phyloP scores from a whole-genome alignment of 2,113 vertebrate species.

The Cathartes aura region DNA sequence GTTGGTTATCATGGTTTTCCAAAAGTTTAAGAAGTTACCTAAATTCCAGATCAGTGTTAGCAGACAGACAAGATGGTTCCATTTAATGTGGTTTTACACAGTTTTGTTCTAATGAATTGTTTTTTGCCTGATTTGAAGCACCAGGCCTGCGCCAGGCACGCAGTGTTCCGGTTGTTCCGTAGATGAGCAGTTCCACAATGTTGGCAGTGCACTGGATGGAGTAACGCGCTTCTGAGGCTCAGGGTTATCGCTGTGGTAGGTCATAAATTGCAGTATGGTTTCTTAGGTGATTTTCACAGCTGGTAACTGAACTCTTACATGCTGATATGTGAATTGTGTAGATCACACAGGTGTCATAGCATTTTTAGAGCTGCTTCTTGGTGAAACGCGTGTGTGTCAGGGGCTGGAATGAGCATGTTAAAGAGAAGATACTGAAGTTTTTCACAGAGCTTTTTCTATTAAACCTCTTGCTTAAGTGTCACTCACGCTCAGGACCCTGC shows the following conservation, averaged over 20 bases:
- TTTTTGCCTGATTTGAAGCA: neutral
- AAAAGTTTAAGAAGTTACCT: too few relatives aligned
- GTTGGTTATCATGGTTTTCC: neutral
- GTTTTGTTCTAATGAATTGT: neutral
- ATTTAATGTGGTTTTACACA: neutral
- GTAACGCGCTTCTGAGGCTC: fast-evolving
- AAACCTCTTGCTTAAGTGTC: neutral
- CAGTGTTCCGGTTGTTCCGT: fast-evolving
- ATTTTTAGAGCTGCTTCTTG: neutral
- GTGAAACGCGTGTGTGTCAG: neutral
- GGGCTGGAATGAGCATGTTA: neutral
- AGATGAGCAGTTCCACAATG: fast-evolving
- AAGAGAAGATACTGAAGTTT: neutral
- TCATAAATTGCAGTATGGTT: fast-evolving
- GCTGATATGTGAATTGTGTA: fast-evolving
- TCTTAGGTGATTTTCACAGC: neutral
- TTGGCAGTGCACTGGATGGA: fast-evolving
- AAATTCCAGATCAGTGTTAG: neutral
- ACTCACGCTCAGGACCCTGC: neutral
- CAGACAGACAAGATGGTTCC: neutral
- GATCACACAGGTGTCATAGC: fast-evolving
- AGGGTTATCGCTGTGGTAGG: fast-evolving
- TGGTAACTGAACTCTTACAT: neutral
- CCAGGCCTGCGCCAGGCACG: fast-evolving
- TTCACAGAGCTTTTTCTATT: neutral